Evolutionary conservation across 2,888 invertebrate genomes (phyloP), one percentile per base, ranked within the genome.

Genomic region (Oscheius sp.): DNA sequence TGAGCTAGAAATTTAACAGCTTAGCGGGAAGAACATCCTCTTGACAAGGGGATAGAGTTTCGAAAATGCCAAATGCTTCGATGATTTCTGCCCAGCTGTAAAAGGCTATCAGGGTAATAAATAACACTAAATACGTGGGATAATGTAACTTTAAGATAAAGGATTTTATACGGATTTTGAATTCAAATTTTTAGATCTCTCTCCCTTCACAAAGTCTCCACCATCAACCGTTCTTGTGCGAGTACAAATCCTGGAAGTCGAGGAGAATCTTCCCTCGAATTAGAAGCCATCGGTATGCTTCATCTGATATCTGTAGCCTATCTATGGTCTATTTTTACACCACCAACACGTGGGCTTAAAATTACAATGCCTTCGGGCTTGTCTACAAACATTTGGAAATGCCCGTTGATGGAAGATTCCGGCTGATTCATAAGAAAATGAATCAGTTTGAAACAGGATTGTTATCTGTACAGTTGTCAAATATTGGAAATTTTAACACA

Each of bases 161-260:
- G n/a, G 29, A 15, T 42, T 20, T 10, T 23, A 31, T 50, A 37
- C 45, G 48, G 31, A 39, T 12, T n/a, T 48, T 33, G 17, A 48
- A 15, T 17, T 48, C 27, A 25, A 52, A 57, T 48, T 73, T 83
- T 73, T 72, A 83, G 83, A 64, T 78, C 82, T 8, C 74, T 83
- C 31, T 82, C 82, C 17, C 78, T 83, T 37, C 75, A 83, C 73
- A 83, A 83, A 63, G 81, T 82, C 2, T 75, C 75, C 25, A 81
- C 80, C n/a, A 73, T 82, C 57, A 80, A 80, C 63, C 71, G 80
- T 10, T 77, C 78, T n/a, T 64, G 64, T 27, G 78, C 78, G 27
- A 74, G 76, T 15, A 79, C 75, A 3, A 75, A 75, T 42, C 73
- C 70, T 25, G 70, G 71, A 23, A 65, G 78, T 23, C 65, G 76